These are phyloP conservation scores for Cygnus olor DNA, from an alignment of 2,797 vertebrate species.

Conservation along the genomic window DNA sequence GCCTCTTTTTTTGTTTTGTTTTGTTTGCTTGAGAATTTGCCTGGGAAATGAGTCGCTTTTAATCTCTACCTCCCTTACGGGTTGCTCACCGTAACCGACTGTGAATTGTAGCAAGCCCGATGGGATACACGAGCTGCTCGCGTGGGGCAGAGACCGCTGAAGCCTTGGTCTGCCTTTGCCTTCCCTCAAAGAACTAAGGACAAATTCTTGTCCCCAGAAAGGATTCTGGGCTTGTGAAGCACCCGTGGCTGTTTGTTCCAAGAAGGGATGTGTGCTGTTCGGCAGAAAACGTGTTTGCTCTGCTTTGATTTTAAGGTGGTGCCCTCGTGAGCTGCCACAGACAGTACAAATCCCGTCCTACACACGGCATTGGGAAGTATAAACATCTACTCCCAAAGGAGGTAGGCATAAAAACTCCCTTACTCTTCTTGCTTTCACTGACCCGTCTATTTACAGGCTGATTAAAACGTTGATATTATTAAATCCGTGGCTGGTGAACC, in stretches of 20 bases:
- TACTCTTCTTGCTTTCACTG: not conserved
- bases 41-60: not conserved
- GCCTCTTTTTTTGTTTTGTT: too few relatives aligned
- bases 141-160: fast-evolving
- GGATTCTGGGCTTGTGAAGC: not conserved
- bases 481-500: not conserved
- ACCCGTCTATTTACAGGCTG: too few relatives aligned
- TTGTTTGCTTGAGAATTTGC: not conserved
- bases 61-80: not conserved
- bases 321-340: constrained; percentile 65
- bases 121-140: not conserved
- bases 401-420: constrained; percentile 43
- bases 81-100: not conserved
- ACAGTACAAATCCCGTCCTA: constrained; percentile 83
- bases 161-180: not conserved
- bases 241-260: fast-evolving
- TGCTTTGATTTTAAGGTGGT: constrained; percentile 65
- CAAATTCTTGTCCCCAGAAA: not conserved
- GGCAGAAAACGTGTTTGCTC: not conserved
- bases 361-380: constrained; percentile 89
- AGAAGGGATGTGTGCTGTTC: not conserved
- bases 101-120: not conserved
- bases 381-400: constrained; percentile 82
- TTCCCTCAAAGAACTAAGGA: not conserved
- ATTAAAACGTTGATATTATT: not conserved